Evolutionary conservation across 2,888 invertebrate genomes (phyloP).

Genomic region (Ichneumoninae sp.): DNA sequence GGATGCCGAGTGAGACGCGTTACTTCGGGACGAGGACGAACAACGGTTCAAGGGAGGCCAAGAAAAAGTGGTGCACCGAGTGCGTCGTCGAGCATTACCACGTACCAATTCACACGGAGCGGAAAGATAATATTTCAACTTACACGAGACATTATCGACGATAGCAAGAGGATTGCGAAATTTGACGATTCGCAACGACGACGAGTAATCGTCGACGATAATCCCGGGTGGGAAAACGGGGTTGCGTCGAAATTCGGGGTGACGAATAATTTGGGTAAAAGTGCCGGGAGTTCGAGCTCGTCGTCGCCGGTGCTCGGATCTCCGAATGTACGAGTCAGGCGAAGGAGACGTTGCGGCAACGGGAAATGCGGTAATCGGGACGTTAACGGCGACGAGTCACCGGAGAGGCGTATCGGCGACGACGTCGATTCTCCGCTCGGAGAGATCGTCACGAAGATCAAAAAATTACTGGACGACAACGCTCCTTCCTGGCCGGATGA

Average conservation of each 20-base stretch:
- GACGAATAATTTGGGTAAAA: background rate
- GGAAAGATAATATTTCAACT: background rate
- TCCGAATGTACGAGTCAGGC: slow-evolving; percentile 22
- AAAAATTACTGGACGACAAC: slow-evolving; percentile 2
- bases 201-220: background rate
- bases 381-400: slow-evolving; percentile 7
- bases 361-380: slow-evolving; percentile 22
- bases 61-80: slow-evolving; percentile 2
- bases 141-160: slow-evolving; percentile 3
- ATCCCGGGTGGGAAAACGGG: background rate
- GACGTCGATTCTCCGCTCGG: background rate
- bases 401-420: slow-evolving; percentile 1
- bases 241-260: background rate
- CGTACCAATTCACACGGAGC: background rate
- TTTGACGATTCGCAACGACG: background rate
- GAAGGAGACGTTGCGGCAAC: background rate
- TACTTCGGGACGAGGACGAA: slow-evolving; percentile 6
- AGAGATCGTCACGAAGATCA: slow-evolving; percentile 5
- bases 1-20: slow-evolving; percentile 26
- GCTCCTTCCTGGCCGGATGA: slow-evolving; percentile 12
- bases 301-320: background rate
- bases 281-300: background rate
- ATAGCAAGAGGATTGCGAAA: background rate
- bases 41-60: background rate
- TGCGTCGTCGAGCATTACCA: background rate